Evolutionary conservation across 2,113 vertebrate genomes (phyloP).

Genomic region (Delphinus delphis): DNA sequence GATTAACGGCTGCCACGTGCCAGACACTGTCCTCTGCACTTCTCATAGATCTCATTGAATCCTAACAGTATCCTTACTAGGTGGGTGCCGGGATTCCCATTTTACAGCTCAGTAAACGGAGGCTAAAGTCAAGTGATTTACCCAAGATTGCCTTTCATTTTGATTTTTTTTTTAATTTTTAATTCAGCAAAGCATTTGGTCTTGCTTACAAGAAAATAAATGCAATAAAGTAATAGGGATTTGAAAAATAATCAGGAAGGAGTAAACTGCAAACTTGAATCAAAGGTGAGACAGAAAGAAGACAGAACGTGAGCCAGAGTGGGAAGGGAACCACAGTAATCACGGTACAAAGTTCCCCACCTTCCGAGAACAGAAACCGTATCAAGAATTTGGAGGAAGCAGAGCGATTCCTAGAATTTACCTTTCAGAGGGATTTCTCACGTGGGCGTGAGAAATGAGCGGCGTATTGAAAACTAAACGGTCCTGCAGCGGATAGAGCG

Average conservation of each 20-base stretch:
- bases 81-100: fast-evolving
- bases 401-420: neutral
- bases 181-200: neutral
- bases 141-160: neutral
- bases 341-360: neutral
- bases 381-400: neutral
- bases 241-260: neutral
- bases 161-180: no score
- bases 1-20: fast-evolving
- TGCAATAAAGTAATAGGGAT: neutral
- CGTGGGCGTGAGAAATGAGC: neutral
- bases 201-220: neutral
- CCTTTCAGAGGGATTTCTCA: neutral
- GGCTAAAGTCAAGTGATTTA: neutral
- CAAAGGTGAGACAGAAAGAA: neutral
- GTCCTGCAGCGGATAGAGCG: no score
- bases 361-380: neutral
- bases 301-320: neutral
- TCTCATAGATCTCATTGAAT: neutral
- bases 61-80: fast-evolving
- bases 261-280: neutral
- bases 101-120: neutral
- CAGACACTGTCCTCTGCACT: neutral
- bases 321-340: no score
- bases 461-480: fast-evolving